Conservation (phyloP, 2,888 invertebrate species). For the Eudasyphora cyanicolor region DNA sequence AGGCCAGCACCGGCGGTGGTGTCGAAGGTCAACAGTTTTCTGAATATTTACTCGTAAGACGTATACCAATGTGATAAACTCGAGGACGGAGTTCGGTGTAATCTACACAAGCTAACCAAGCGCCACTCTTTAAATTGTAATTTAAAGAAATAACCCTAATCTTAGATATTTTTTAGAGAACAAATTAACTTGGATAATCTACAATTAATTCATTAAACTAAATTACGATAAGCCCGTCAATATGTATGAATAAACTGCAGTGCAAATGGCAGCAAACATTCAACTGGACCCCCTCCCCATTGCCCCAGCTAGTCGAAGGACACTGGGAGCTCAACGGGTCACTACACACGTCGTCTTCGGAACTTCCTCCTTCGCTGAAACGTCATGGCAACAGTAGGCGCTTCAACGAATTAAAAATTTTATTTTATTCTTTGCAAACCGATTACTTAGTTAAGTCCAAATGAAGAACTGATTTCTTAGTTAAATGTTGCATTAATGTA, state of each 20-base stretch:
- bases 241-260: neutral
- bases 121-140: conserved; percentile 12
- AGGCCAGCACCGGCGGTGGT: conserved; percentile 92
- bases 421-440: neutral
- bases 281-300: neutral
- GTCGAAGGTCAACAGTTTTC: conserved; percentile 95
- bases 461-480: conserved; percentile 55
- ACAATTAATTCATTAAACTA: neutral
- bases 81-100: conserved; percentile 45
- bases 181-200: conserved; percentile 20
- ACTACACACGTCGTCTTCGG: too few relatives aligned
- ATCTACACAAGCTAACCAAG: conserved; percentile 37
- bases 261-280: neutral
- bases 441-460: conserved; percentile 9
- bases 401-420: neutral
- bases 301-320: neutral
- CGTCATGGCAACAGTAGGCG: too few relatives aligned
- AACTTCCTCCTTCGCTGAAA: too few relatives aligned
- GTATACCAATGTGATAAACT: conserved; percentile 80
- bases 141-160: conserved; percentile 25
- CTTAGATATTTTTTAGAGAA: conserved; percentile 37
- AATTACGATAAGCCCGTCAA: neutral
- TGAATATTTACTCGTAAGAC: conserved; percentile 90
- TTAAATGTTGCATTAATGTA: conserved; percentile 47
- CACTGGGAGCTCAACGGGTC: too few relatives aligned